Conservation (phyloP, 2,113 vertebrate species). For the Bagarius yarrelli region DNA sequence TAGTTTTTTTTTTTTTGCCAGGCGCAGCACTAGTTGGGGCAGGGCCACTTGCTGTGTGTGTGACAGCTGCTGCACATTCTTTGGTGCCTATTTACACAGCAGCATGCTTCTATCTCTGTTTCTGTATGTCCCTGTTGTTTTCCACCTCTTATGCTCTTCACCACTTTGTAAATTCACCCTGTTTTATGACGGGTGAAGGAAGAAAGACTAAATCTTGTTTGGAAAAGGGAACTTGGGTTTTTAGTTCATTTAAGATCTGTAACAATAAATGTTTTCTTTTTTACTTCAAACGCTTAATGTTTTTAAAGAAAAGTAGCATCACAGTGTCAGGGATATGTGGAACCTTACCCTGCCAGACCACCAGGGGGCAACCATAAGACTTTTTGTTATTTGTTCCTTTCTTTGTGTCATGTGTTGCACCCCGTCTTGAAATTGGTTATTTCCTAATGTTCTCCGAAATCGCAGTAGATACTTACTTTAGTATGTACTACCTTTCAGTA, state of each 20-base stretch:
- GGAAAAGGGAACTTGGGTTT: slow-evolving; percentile 40
- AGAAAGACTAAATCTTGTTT: slow-evolving; percentile 54
- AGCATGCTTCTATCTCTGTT: slow-evolving; percentile 46
- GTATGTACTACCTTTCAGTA: too few species aligned
- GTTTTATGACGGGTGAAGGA: slow-evolving; percentile 49
- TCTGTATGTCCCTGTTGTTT: slow-evolving; percentile 39
- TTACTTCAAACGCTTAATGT: too few species aligned
- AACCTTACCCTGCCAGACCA: too few species aligned
- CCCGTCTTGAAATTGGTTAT: too few species aligned
- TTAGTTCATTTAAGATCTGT: background rate
- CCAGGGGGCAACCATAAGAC: too few species aligned
- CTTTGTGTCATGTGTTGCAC: too few species aligned
- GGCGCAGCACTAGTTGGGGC: slow-evolving; percentile 29
- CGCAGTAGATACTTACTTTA: too few species aligned
- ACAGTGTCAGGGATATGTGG: too few species aligned
- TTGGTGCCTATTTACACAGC: slow-evolving; percentile 52
- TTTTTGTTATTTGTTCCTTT: too few species aligned
- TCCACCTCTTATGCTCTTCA: slow-evolving; percentile 36
- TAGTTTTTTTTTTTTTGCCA: slow-evolving; percentile 49
- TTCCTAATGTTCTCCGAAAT: too few species aligned
- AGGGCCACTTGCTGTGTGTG: slow-evolving; percentile 44
- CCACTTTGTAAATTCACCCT: slow-evolving; percentile 36
- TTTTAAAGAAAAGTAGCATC: too few species aligned
- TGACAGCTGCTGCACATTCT: slow-evolving; percentile 48
- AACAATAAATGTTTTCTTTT: too few species aligned